Conservation (phyloP, 92 coral and sea anemone species). For the Porites cylindrica region DNA sequence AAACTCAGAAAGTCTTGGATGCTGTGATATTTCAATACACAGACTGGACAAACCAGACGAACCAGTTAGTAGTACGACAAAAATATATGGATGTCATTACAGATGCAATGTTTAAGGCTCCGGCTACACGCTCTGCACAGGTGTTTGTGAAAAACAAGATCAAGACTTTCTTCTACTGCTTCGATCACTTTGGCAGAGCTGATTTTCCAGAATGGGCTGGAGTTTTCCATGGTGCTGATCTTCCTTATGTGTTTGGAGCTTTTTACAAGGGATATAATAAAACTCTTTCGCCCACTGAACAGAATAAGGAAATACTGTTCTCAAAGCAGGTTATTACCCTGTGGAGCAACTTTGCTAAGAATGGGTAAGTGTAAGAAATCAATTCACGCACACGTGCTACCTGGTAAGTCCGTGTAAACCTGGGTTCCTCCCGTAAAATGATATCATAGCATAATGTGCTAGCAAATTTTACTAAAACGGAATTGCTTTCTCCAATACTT, state of each 20-base stretch:
- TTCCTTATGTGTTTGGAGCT: slow-evolving; percentile 37
- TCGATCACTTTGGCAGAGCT: slow-evolving; percentile 7
- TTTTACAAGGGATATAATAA: not conserved
- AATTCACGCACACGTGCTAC: not conserved
- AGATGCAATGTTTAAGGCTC: slow-evolving; percentile 52
- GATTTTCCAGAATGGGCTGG: slow-evolving; percentile 27
- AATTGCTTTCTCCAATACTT: too few relatives aligned
- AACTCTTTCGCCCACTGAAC: not conserved
- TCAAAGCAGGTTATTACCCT: slow-evolving; percentile 12
- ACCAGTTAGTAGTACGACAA: slow-evolving; percentile 29
- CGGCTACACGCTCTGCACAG: slow-evolving; percentile 49
- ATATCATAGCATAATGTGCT: too few relatives aligned
- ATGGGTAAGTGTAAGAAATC: slow-evolving; percentile 26
- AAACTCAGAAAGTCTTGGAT: slow-evolving; percentile 33
- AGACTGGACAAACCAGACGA: slow-evolving; percentile 45
- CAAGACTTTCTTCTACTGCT: slow-evolving; percentile 26
- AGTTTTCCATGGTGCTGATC: slow-evolving; percentile 21
- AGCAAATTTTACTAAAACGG: too few relatives aligned
- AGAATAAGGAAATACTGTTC: slow-evolving; percentile 20
- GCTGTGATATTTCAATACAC: slow-evolving; percentile 54
- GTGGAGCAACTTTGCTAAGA: slow-evolving; percentile 53
- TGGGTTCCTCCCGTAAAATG: too few relatives aligned
- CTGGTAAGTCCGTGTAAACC: too few relatives aligned
- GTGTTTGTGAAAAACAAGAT: slow-evolving; percentile 30
- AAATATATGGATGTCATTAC: slow-evolving; percentile 41